Evolutionary conservation across 2,113 vertebrate species (phyloP).

Genomic region (Urocolius indicus): DNA sequence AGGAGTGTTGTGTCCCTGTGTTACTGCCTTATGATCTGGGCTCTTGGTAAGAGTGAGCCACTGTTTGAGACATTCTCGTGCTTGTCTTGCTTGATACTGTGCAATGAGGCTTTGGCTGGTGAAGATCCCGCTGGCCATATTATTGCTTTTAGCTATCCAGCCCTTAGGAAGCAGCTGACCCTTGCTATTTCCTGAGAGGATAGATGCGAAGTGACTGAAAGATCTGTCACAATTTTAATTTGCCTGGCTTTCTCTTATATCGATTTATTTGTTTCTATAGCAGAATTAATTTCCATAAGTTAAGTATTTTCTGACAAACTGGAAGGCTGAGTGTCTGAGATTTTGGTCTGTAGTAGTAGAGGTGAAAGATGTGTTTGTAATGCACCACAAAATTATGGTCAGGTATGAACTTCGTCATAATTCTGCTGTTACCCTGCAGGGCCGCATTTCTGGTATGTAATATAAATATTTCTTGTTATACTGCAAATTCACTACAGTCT

Average conservation of each 20-base stretch:
- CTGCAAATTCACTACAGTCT: not conserved
- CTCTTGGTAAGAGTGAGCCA: not conserved
- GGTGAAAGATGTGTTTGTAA: not conserved
- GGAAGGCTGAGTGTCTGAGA: not conserved
- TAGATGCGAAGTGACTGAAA: not conserved
- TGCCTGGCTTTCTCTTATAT: not conserved
- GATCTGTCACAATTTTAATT: not conserved
- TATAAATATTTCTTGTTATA: not conserved
- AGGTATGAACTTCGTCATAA: not conserved
- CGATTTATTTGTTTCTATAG: not conserved
- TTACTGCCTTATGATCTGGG: fast-evolving
- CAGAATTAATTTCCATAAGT: not conserved
- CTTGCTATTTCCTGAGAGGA: not conserved
- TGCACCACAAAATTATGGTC: not conserved
- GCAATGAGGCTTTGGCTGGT: not conserved
- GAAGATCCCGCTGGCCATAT: not conserved
- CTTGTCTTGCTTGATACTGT: not conserved
- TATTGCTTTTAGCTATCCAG: not conserved
- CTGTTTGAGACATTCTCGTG: not conserved
- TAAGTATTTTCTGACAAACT: not conserved
- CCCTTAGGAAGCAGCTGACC: not conserved
- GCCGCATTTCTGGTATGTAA: not conserved
- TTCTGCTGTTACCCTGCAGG: not conserved
- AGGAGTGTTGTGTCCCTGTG: not conserved
- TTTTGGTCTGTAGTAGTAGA: not conserved